Evolutionary conservation across 2,797 vertebrate genomes (phyloP).

Genomic region (Eulemur mongoz): DNA sequence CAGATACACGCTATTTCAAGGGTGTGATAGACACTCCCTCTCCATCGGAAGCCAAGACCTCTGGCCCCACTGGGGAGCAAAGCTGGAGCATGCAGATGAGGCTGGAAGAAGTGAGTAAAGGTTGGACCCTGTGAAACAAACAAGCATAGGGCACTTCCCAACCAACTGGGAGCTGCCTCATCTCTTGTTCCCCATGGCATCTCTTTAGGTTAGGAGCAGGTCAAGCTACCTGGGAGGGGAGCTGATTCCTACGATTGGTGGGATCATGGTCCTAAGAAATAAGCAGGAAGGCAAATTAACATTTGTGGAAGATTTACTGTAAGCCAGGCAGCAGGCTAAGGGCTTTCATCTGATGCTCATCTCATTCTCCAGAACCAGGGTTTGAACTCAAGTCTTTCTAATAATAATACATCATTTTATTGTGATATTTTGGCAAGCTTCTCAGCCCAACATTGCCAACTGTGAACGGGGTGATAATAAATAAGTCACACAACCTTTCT

Average conservation of each 20-base stretch:
- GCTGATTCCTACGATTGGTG: fast-evolving
- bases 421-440: not conserved
- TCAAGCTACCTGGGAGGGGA: fast-evolving
- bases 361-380: not conserved
- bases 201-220: not conserved
- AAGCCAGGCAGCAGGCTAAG: not conserved
- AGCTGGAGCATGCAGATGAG: not conserved
- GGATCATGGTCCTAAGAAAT: fast-evolving
- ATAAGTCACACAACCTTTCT: not conserved
- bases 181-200: too few relatives aligned
- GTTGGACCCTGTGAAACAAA: not conserved
- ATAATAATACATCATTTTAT: not conserved
- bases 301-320: not conserved
- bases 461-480: not conserved
- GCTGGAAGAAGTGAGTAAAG: conserved; percentile 60
- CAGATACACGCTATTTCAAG: conserved; percentile 81
- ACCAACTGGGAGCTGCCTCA: not conserved
- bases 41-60: not conserved
- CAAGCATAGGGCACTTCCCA: fast-evolving
- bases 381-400: not conserved
- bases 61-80: fast-evolving
- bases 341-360: not conserved
- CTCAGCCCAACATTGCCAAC: not conserved
- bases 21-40: not conserved
- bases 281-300: not conserved